phyloP scores from a whole-genome alignment of 2,888 invertebrate genomes.

The Drosophila kokeensis region DNA sequence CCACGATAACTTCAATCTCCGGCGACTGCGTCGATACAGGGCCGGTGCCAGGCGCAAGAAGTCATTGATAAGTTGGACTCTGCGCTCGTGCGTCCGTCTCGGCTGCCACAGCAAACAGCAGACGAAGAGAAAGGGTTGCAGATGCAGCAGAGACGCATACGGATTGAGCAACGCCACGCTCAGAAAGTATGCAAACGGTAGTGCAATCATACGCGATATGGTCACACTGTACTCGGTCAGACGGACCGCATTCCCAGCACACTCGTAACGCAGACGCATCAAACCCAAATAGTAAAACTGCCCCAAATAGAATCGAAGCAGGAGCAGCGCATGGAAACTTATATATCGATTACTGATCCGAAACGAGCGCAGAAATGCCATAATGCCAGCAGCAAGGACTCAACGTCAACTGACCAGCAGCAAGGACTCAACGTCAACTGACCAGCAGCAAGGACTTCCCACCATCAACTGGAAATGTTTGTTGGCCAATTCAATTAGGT shows the following conservation, averaged over 20 bases:
- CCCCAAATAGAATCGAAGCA: constrained; percentile 57
- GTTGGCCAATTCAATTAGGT: not conserved
- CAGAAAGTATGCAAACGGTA: constrained; percentile 43
- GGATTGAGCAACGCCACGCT: constrained; percentile 32
- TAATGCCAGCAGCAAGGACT: not conserved
- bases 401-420: not conserved
- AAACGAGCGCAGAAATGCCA: constrained; percentile 45
- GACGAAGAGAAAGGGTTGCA: constrained; percentile 56
- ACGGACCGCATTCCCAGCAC: constrained; percentile 38
- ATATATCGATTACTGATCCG: constrained; percentile 52
- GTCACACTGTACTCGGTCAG: constrained; percentile 50
- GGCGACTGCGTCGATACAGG: constrained; percentile 40
- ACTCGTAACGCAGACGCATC: constrained; percentile 49
- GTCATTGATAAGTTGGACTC: constrained; percentile 41
- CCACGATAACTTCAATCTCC: constrained; percentile 51
- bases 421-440: not conserved
- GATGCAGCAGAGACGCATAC: constrained; percentile 33
- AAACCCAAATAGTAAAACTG: constrained; percentile 57
- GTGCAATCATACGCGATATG: constrained; percentile 50
- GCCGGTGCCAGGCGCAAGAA: constrained; percentile 42
- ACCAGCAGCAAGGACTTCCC: too few species aligned
- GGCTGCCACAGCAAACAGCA: constrained; percentile 57
- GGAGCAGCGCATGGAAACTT: constrained; percentile 49
- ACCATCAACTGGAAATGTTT: not conserved
- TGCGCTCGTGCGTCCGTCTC: constrained; percentile 13